Evolutionary conservation across 2,888 invertebrate genomes (phyloP), one percentile per base, ranked within the genome.

Genomic region (Pocota personata): DNA sequence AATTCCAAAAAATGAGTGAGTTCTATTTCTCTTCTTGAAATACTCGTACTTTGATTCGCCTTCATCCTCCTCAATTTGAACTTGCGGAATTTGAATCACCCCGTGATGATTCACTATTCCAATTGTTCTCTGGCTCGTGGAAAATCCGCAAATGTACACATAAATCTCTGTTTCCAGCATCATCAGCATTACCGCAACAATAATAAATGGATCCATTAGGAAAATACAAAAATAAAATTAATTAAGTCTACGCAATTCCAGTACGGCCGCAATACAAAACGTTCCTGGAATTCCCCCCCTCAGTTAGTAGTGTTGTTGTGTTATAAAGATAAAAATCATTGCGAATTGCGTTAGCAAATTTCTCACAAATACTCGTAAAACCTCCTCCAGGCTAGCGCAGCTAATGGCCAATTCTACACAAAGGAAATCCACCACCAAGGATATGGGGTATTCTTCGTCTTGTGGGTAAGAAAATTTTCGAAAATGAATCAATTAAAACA

Each of bases 141-240:
- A 67, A 58, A 75, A 64, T 75, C 71, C 60, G 40, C 80, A 66
- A 76, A 77, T 37, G 52, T 60, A 71, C 55, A 72, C 82, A 86
- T 86, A 86, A 86, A 86, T 86, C 86, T 72, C 66, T 82, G 66
- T 73, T 86, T 77, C 67, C 72, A 86, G 86, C 82, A 76, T 82
- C 82, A 86, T 86, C 86, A 80, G 72, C 80, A 86, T 76, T 77
- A 77, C 82, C 82, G 72, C 86, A 86, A 76, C 66, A 72, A 86
- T 82, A 86, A 82, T 82, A 82, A 86, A 86, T 86, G 86, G 55
- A 82, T 82, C 86, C 86, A 86, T 86, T 86, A 86, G 72, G 66
- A 72, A 82, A 80, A 76, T 76, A 86, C 80, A 76, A 86, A 86
- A 86, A 82, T 82, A 77, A 86, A 86, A 86, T 86, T 86, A 86